These are phyloP conservation scores for Sylvia borin DNA, from an alignment of 2,797 vertebrate species.

Conservation along the genomic window DNA sequence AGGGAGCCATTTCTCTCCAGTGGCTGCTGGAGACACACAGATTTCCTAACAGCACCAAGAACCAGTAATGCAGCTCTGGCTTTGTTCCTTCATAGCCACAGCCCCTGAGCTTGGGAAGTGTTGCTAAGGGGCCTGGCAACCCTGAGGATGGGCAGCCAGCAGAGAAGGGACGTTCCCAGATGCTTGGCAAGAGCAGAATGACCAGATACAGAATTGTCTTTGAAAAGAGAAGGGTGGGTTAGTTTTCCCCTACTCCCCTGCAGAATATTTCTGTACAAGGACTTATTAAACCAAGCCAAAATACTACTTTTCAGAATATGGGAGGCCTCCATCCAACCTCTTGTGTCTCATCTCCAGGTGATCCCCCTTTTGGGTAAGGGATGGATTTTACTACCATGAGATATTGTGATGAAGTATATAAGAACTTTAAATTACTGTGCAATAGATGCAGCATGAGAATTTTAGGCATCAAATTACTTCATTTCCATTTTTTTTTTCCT, in stretches of 20 bases:
- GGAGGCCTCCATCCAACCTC: neutral
- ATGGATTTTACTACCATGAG: neutral
- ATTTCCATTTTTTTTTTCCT: neutral
- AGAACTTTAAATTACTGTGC: neutral
- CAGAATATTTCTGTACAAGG: neutral
- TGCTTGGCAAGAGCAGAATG: neutral
- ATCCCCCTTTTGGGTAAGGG: neutral
- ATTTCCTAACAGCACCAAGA: neutral
- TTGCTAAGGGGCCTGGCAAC: neutral
- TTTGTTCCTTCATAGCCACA: neutral
- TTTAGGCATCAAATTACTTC: neutral
- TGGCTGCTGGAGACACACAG: neutral
- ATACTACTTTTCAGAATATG: neutral
- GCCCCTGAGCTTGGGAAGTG: neutral
- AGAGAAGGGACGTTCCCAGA: neutral
- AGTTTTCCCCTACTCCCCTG: neutral
- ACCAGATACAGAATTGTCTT: neutral
- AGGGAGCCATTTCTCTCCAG: neutral
- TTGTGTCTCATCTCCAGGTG: neutral
- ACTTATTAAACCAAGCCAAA: neutral
- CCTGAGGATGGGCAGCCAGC: neutral
- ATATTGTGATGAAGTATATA: neutral
- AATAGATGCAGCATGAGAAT: neutral
- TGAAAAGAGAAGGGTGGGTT: neutral
- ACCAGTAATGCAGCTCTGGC: neutral